These are phyloP conservation scores for Cotesia glomerata DNA, from an alignment of 1,140 invertebrate species.

Conservation along the genomic window DNA sequence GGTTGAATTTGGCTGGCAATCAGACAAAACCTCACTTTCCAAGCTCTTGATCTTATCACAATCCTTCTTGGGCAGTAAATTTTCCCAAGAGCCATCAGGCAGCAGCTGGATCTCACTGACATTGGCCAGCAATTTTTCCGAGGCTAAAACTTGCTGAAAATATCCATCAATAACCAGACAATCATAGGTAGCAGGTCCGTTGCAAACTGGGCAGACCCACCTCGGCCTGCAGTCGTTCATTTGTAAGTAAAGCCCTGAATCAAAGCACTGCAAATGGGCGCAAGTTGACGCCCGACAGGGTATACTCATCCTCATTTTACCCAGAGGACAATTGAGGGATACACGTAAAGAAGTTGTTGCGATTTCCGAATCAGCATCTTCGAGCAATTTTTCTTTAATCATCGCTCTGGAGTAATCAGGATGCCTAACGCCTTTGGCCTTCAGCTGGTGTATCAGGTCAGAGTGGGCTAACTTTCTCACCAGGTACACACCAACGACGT, in stretches of 20 bases:
- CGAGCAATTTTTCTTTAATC: constrained; percentile 92
- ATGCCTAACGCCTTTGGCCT: constrained; percentile 85
- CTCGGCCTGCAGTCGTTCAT: constrained; percentile 99
- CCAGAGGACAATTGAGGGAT: constrained; percentile 89
- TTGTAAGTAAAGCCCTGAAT: constrained; percentile 91
- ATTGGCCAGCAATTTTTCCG: constrained; percentile 69
- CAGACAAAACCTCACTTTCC: too few species aligned
- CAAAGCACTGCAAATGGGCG: constrained; percentile 96
- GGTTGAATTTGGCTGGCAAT: too few species aligned
- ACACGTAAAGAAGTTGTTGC: constrained; percentile 91
- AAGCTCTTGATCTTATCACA: constrained; percentile 56
- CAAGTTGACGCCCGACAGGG: constrained; percentile 91
- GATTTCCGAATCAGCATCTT: constrained; percentile 94
- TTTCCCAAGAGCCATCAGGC: constrained; percentile 88
- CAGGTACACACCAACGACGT: constrained; percentile 85
- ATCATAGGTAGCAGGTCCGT: constrained; percentile 88
- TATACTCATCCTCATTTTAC: constrained; percentile 92
- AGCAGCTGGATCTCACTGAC: constrained; percentile 86
- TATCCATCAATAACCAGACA: constrained; percentile 92
- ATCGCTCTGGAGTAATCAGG: constrained; percentile 87
- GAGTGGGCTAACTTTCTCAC: constrained; percentile 85
- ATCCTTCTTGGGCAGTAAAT: constrained; percentile 70
- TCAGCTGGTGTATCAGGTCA: constrained; percentile 82
- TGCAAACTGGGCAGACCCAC: constrained; percentile 98
- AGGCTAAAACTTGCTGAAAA: constrained; percentile 81